phyloP scores from a whole-genome alignment of 2,888 invertebrate species.

The Holacanthella duospinosa region DNA sequence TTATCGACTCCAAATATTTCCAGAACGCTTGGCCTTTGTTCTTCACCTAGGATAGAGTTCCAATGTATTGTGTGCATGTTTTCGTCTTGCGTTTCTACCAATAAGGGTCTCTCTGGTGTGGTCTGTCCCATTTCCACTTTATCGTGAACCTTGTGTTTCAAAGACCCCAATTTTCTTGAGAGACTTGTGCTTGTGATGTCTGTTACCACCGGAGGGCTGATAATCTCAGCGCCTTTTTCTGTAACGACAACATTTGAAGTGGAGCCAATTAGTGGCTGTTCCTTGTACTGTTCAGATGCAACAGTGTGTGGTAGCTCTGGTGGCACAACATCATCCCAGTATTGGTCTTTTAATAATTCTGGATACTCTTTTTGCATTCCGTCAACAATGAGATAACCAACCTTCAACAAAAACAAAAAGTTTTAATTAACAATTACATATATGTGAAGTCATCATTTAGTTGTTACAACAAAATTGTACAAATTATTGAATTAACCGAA shows the following conservation, averaged over 20 bases:
- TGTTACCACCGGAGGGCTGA: no score
- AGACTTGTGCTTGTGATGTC: no score
- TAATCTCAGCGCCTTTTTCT: conserved; percentile 47
- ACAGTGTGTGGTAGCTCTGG: conserved; percentile 76
- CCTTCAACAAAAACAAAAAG: conserved; percentile 47
- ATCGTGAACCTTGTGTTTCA: no score
- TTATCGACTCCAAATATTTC: conserved; percentile 31
- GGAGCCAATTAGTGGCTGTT: conserved; percentile 76
- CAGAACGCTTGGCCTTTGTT: conserved; percentile 30
- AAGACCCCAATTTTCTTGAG: no score
- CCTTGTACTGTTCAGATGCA: conserved; percentile 68
- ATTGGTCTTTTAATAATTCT: conserved; percentile 73
- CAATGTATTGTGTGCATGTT: background rate
- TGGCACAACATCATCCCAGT: conserved; percentile 84
- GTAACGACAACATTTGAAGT: conserved; percentile 72
- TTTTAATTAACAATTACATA: no score
- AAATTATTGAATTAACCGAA: no score
- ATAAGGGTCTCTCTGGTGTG: no score
- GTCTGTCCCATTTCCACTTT: no score
- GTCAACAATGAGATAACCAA: conserved; percentile 82
- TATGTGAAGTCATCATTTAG: no score
- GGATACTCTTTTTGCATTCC: conserved; percentile 91
- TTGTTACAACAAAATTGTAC: no score
- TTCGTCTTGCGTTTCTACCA: no score
- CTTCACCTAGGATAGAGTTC: background rate